These are phyloP conservation scores for Pseudomyrmex concolor DNA, from an alignment of 1,140 invertebrate genomes.

Conservation along the genomic window DNA sequence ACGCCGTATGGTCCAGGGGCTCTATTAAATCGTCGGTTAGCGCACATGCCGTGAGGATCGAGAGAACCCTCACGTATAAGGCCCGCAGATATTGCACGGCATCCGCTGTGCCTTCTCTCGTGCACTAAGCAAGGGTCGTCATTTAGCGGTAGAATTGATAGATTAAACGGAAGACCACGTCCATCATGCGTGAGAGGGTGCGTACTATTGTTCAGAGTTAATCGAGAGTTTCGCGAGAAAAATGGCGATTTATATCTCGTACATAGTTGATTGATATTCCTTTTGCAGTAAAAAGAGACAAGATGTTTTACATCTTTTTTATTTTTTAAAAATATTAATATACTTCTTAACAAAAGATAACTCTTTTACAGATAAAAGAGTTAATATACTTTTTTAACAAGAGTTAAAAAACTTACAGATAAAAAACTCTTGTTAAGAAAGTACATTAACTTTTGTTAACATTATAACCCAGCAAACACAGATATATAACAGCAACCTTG, in stretches of 20 bases:
- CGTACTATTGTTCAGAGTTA: constrained; percentile 64
- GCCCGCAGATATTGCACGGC: constrained; percentile 41
- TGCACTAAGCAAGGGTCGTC: constrained; percentile 24
- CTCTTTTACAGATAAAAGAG: too few relatives aligned
- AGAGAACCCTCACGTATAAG: constrained; percentile 23
- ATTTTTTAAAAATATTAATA: neutral
- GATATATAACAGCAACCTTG: too few relatives aligned
- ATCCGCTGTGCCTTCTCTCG: constrained; percentile 19
- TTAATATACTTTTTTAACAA: neutral
- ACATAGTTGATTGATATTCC: neutral
- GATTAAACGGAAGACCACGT: constrained; percentile 57
- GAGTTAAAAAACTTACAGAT: too few relatives aligned
- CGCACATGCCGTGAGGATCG: constrained; percentile 40
- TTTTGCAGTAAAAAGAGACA: neutral
- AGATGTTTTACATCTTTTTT: neutral
- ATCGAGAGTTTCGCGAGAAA: constrained; percentile 11
- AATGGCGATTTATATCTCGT: neutral
- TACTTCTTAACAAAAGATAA: neutral
- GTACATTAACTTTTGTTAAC: too few relatives aligned
- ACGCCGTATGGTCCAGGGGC: constrained; percentile 53
- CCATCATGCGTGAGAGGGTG: constrained; percentile 59
- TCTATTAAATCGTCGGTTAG: constrained; percentile 66
- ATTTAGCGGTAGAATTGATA: constrained; percentile 60
- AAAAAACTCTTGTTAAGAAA: too few relatives aligned
- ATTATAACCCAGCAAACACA: too few relatives aligned